These are phyloP conservation scores for Rhinogobius similis DNA, from an alignment of 2,113 vertebrate genomes.

Conservation along the genomic window DNA sequence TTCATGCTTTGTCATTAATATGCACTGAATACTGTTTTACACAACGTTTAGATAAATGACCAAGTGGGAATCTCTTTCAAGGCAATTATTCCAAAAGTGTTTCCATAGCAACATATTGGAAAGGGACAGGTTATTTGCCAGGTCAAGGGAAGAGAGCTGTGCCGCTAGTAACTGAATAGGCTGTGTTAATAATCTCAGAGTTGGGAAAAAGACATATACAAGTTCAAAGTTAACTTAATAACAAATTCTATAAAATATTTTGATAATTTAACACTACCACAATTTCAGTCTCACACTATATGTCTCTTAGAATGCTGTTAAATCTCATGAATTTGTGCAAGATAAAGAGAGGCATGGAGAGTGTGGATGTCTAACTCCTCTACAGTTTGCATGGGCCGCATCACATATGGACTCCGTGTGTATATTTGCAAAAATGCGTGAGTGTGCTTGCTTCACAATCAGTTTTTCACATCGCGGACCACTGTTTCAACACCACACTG, in stretches of 20 bases:
- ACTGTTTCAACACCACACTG: slow-evolving; percentile 74
- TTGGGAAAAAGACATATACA: neutral
- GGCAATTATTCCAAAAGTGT: slow-evolving; percentile 12
- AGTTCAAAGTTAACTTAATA: no score
- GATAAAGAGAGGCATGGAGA: slow-evolving; percentile 23
- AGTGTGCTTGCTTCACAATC: slow-evolving; percentile 65
- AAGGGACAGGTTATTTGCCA: slow-evolving; percentile 29
- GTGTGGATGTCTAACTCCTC: neutral
- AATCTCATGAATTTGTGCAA: slow-evolving; percentile 11
- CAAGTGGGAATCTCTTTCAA: neutral
- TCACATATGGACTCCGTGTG: slow-evolving; percentile 35
- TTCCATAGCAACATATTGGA: slow-evolving; percentile 29
- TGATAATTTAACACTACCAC: no score
- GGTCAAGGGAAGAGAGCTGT: slow-evolving; percentile 46
- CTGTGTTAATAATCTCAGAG: neutral
- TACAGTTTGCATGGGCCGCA: no score
- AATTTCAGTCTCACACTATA: neutral
- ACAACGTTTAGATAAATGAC: neutral
- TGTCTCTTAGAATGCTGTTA: neutral
- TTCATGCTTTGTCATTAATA: neutral
- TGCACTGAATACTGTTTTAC: neutral
- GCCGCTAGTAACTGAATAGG: slow-evolving; percentile 19
- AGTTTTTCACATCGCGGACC: slow-evolving; percentile 58
- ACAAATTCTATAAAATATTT: no score
- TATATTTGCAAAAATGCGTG: slow-evolving; percentile 58